Percentiles rank a stretch among this genome's conserved stretches.
phyloP scores from a whole-genome alignment of 2,888 invertebrate genomes.

The Melipona beecheii region DNA sequence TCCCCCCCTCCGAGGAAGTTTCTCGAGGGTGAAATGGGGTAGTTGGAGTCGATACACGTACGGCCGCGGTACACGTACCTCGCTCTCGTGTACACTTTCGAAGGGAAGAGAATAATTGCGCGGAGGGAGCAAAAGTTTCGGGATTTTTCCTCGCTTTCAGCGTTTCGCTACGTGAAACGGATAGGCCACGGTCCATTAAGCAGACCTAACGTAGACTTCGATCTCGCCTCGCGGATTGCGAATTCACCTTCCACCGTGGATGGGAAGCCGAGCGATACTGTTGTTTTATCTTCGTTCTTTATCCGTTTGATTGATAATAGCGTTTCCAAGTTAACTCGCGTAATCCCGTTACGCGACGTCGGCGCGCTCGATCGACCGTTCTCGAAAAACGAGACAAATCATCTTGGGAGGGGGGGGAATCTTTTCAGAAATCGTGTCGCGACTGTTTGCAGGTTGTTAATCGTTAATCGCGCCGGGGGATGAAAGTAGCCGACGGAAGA shows the following conservation, averaged over 20 bases:
- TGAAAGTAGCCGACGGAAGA: background rate
- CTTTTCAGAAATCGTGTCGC: too few species aligned
- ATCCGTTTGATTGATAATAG: conserved; percentile 11
- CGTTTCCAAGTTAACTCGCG: background rate
- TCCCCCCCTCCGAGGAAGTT: conserved; percentile 37
- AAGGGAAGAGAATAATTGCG: conserved; percentile 53
- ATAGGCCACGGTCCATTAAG: conserved; percentile 57
- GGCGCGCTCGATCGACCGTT: background rate
- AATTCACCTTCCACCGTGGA: background rate
- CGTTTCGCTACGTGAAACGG: conserved; percentile 56
- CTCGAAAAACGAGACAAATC: background rate
- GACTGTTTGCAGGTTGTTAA: background rate
- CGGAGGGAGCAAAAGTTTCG: conserved; percentile 44
- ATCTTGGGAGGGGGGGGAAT: background rate
- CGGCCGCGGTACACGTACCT: conserved; percentile 31
- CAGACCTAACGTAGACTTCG: conserved; percentile 16
- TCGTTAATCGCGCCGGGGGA: conserved; percentile 10
- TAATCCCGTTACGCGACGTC: conserved; percentile 4
- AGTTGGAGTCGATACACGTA: conserved; percentile 45
- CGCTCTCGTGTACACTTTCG: conserved; percentile 29
- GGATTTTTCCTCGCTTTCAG: conserved; percentile 55
- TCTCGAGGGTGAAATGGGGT: conserved; percentile 41
- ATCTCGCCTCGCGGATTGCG: conserved; percentile 36
- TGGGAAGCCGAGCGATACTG: background rate
- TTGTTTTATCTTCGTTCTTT: background rate